Evolutionary conservation across 2,113 vertebrate genomes (phyloP).

Genomic region (Plestiodon gilberti): DNA sequence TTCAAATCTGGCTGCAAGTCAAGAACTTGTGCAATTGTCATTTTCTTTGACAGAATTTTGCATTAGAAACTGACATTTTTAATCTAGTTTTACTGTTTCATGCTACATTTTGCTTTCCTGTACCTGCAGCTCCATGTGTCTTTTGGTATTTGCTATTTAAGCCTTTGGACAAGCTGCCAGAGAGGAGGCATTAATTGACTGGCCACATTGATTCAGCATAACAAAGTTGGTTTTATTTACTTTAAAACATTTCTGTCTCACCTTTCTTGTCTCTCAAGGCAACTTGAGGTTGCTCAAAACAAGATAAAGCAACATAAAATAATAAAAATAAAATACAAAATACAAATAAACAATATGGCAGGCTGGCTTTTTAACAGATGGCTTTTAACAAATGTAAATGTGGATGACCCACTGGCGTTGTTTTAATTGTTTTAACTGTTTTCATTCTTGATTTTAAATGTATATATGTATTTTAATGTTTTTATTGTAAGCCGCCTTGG

Average conservation of each 20-base stretch:
- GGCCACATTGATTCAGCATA: neutral
- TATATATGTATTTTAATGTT: too few relatives aligned
- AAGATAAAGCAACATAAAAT: too few relatives aligned
- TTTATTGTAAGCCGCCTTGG: too few relatives aligned
- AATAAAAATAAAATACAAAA: too few relatives aligned
- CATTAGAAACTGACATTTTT: neutral
- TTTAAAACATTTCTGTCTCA: neutral
- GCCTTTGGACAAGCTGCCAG: neutral
- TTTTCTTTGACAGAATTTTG: neutral
- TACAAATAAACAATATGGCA: too few relatives aligned
- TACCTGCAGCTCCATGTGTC: neutral
- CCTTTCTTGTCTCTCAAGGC: too few relatives aligned
- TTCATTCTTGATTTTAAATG: too few relatives aligned
- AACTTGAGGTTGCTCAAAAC: too few relatives aligned
- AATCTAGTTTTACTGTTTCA: conserved; percentile 2
- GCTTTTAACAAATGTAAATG: too few relatives aligned
- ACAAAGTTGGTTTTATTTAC: neutral
- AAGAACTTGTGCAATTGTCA: neutral
- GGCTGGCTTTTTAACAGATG: too few relatives aligned
- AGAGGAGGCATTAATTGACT: neutral
- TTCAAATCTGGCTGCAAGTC: conserved; percentile 1
- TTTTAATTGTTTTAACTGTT: too few relatives aligned
- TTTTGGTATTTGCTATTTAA: neutral
- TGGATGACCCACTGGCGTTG: too few relatives aligned
- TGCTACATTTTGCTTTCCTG: neutral